Percentiles rank a stretch among this genome's conserved stretches.
phyloP scores from a whole-genome alignment of 2,888 invertebrate genomes.

The Callosobruchus maculatus region DNA sequence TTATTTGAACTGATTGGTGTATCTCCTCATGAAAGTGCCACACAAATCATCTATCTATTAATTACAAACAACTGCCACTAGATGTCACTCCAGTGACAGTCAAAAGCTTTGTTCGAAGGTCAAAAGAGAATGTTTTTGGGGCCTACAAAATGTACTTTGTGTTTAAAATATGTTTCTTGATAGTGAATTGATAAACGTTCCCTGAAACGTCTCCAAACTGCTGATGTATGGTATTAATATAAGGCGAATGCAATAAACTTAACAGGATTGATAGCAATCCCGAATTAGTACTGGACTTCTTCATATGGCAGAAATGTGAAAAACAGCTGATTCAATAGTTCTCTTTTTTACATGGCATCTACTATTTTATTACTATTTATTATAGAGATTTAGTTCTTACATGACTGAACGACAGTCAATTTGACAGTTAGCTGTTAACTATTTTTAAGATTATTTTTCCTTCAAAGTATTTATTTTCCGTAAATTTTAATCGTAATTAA shows the following conservation, averaged over 20 bases:
- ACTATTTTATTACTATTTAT: neutral
- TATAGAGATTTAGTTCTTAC: slow-evolving; percentile 1
- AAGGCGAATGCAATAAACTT: neutral
- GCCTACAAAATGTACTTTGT: too few species aligned
- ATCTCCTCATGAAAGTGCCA: too few species aligned
- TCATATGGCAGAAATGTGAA: neutral
- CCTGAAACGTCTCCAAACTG: neutral
- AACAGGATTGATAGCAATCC: neutral
- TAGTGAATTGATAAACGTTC: too few species aligned
- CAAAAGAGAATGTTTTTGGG: too few species aligned
- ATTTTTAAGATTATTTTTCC: slow-evolving; percentile 14
- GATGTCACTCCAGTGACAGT: too few species aligned
- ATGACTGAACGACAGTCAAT: slow-evolving; percentile 10
- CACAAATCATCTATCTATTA: too few species aligned
- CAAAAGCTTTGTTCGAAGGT: too few species aligned
- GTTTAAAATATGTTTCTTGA: too few species aligned
- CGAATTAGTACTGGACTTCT: neutral
- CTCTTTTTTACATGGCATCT: neutral
- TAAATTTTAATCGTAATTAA: neutral
- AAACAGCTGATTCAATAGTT: neutral
- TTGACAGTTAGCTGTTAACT: slow-evolving; percentile 11
- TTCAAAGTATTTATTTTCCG: neutral
- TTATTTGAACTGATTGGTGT: too few species aligned
- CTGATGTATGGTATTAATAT: neutral
- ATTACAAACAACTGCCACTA: too few species aligned